These are phyloP conservation scores for Bombyx huttoni DNA, from an alignment of 2,888 invertebrate genomes.

Conservation along the genomic window DNA sequence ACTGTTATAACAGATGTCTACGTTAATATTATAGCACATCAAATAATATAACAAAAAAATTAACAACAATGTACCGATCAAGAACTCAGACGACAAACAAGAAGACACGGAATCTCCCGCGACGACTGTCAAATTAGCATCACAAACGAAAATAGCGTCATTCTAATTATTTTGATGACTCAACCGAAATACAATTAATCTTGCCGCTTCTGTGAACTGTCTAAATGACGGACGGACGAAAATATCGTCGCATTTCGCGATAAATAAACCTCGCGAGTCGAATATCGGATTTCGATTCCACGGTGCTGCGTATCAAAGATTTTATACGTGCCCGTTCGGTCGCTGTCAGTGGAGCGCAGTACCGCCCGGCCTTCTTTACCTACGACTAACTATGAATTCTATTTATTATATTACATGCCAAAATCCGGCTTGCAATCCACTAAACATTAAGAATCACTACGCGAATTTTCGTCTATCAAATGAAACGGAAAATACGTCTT, in stretches of 20 bases:
- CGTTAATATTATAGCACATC: slow-evolving; percentile 8
- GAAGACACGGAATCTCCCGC: slow-evolving; percentile 64
- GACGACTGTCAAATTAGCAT: slow-evolving; percentile 73
- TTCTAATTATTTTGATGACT: slow-evolving; percentile 74
- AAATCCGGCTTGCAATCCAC: slow-evolving; percentile 3
- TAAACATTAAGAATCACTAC: background rate
- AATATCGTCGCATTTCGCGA: slow-evolving; percentile 71
- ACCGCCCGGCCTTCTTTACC: slow-evolving; percentile 28
- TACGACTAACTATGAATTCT: background rate
- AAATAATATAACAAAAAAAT: slow-evolving; percentile 17
- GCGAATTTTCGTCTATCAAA: no score
- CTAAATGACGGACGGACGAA: slow-evolving; percentile 67
- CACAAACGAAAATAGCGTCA: slow-evolving; percentile 71
- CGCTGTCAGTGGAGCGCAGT: slow-evolving; percentile 42
- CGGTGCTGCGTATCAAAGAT: slow-evolving; percentile 69
- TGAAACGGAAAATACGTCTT: no score
- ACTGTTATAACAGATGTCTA: slow-evolving; percentile 21
- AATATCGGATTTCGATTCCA: slow-evolving; percentile 71
- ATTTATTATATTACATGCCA: slow-evolving; percentile 4
- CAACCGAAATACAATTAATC: slow-evolving; percentile 73
- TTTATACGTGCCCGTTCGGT: slow-evolving; percentile 47
- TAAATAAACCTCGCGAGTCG: slow-evolving; percentile 60
- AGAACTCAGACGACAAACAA: slow-evolving; percentile 49
- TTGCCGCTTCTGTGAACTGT: slow-evolving; percentile 71
- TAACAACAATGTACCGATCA: slow-evolving; percentile 56